phyloP scores from a whole-genome alignment of 92 coral and sea anemone genomes.

The Epizoanthus stellaris region DNA sequence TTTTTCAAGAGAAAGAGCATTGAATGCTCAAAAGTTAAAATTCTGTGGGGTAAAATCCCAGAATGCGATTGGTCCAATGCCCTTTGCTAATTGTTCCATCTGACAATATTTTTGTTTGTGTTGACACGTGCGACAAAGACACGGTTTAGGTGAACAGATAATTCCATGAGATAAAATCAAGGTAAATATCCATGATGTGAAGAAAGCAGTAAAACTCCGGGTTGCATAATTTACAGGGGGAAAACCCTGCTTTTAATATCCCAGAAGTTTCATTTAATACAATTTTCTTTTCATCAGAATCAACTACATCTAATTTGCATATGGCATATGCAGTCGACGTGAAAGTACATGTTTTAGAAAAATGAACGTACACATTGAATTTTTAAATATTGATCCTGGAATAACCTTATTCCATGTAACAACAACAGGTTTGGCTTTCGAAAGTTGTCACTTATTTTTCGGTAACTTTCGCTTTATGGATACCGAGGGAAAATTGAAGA shows the following conservation, averaged over 20 bases:
- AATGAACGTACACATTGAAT: background rate
- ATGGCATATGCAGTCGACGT: slow-evolving; percentile 3
- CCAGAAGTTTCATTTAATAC: background rate
- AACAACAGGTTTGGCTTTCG: no score
- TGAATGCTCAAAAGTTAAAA: slow-evolving; percentile 5
- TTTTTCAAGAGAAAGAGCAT: slow-evolving; percentile 3
- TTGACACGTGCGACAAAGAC: background rate
- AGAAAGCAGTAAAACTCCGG: no score
- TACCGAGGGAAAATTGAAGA: slow-evolving; percentile 4
- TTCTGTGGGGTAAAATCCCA: background rate
- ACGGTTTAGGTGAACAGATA: background rate
- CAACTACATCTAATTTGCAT: background rate
- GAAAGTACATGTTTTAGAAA: slow-evolving; percentile 19
- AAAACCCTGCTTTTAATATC: slow-evolving; percentile 1
- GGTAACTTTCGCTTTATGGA: background rate
- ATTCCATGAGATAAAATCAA: no score
- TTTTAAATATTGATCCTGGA: no score
- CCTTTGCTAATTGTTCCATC: background rate
- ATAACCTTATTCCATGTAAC: no score
- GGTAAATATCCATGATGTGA: no score
- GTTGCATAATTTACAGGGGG: slow-evolving; percentile 17
- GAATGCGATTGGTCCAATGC: background rate
- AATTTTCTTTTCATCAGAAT: background rate
- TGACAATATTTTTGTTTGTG: slow-evolving; percentile 9
- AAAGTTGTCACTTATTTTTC: no score